Evolutionary conservation across 2,797 vertebrate species (phyloP), one percentile per base, ranked within the genome.

Genomic region (Choloepus didactylus): DNA sequence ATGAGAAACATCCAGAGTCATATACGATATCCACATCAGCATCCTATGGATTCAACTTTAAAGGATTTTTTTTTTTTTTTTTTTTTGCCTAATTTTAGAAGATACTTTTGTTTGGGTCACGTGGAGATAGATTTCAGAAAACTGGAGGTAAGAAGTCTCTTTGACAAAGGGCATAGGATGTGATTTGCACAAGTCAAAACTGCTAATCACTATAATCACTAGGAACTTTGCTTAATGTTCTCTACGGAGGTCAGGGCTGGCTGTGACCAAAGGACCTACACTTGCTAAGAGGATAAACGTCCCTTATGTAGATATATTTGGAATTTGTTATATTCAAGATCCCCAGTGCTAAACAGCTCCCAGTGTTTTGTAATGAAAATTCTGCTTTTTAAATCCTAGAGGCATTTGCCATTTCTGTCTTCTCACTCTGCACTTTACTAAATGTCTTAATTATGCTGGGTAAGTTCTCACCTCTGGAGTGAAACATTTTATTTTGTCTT

Each of bases 401-500:
- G 7, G 54, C 5, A 12, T 54, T 60, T 67, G 2, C 12, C 14
- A 66, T 16, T 54, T 72, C 19, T 35, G 6, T 60, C 3, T 80
- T 79, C 82, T 46, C 76, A 83, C 49, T 77, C 54, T 59, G 29
- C 29, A 46, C 51, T 82, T 94, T 38, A 7, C 3, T 69, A 51
- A 95, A 49, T 89, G 38, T 60, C 21, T 91, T 86, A 85, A 80
- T 25, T 51, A 64, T 87, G 16, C 10, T 73, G 35, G 31, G 49
- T 35, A 66, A 59, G 70, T 82, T 91, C 46, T 87, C 8, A 72
- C 31, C 84, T 86, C 23, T 64, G 5, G 29, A 77, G 14, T n/a
- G 21, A 86, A 96, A 87, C 7, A 87, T 62, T 92, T 90, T 62
- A 80, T 66, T 66, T 86, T 82, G 16, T 87, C 25, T 88, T 75